Conservation (phyloP, 2,888 invertebrate genomes). For the Hecatera dysodea region DNA sequence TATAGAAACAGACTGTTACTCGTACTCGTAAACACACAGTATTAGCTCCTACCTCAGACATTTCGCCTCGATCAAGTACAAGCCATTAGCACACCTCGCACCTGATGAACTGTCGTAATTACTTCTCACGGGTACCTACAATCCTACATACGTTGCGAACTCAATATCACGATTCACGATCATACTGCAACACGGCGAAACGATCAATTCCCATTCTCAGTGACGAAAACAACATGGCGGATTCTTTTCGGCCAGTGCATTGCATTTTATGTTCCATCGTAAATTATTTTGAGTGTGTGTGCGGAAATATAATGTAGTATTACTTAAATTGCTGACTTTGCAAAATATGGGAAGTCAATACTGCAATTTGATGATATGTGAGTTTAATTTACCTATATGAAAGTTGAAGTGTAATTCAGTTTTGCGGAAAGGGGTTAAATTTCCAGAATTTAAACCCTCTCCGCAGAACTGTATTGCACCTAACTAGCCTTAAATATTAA, state of each 20-base stretch:
- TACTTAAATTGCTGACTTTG: constrained; percentile 33
- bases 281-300: constrained; percentile 35
- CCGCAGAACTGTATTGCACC: neutral
- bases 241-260: constrained; percentile 27
- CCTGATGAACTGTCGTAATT: constrained; percentile 51
- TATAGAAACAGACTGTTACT: neutral
- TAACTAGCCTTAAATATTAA: neutral
- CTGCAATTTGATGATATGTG: constrained; percentile 23
- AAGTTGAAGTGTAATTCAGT: constrained; percentile 19
- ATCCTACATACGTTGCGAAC: constrained; percentile 1
- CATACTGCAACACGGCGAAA: constrained; percentile 41
- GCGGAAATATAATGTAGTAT: constrained; percentile 44
- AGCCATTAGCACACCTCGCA: constrained; percentile 36
- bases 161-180: constrained; percentile 30
- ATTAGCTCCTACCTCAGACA: constrained; percentile 7
- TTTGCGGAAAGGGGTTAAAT: no score
- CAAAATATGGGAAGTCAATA: constrained; percentile 19
- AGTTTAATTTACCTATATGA: constrained; percentile 25
- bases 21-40: neutral
- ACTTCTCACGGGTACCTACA: constrained; percentile 40
- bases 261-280: constrained; percentile 42
- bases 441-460: no score
- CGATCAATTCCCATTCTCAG: constrained; percentile 35
- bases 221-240: constrained; percentile 45
- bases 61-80: constrained; percentile 35